Evolutionary conservation across 2,888 invertebrate genomes (phyloP).

Genomic region (Tribolium freemani): DNA sequence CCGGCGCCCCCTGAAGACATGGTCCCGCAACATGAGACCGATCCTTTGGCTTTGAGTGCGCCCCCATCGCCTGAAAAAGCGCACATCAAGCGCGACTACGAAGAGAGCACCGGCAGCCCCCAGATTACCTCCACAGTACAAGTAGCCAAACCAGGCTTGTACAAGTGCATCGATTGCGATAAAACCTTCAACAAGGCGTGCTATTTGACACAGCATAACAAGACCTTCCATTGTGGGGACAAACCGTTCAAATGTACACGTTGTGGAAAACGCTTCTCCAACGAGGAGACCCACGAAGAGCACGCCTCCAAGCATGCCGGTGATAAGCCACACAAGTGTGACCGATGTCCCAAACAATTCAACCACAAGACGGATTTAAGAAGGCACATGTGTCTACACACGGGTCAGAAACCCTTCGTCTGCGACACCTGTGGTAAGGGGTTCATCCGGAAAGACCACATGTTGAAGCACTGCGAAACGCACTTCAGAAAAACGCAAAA

Average conservation of each 20-base stretch:
- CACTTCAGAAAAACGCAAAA: slow-evolving; percentile 75
- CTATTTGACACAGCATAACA: slow-evolving; percentile 92
- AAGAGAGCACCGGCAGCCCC: slow-evolving; percentile 58
- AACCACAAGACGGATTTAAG: slow-evolving; percentile 92
- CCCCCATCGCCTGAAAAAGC: slow-evolving; percentile 62
- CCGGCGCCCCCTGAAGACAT: slow-evolving; percentile 47
- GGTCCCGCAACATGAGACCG: slow-evolving; percentile 5
- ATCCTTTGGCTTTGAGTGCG: slow-evolving; percentile 12
- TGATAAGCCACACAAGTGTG: slow-evolving; percentile 90
- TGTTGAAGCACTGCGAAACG: slow-evolving; percentile 89
- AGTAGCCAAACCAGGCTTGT: slow-evolving; percentile 55
- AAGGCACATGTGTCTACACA: slow-evolving; percentile 89
- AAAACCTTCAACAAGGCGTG: slow-evolving; percentile 89
- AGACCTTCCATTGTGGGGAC: slow-evolving; percentile 89
- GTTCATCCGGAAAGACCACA: slow-evolving; percentile 92
- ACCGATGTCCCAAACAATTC: slow-evolving; percentile 88
- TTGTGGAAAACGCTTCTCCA: slow-evolving; percentile 88
- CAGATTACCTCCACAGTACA: slow-evolving; percentile 61
- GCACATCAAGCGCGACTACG: slow-evolving; percentile 63
- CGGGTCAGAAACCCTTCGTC: slow-evolving; percentile 86
- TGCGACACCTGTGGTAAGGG: slow-evolving; percentile 89
- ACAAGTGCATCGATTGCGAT: slow-evolving; percentile 86
- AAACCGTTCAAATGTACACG: slow-evolving; percentile 88
- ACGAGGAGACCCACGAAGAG: slow-evolving; percentile 78
- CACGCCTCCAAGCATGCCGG: slow-evolving; percentile 85